These are phyloP conservation scores for Lutraria rhynchaena DNA, from an alignment of 1,140 invertebrate genomes.

Conservation along the genomic window DNA sequence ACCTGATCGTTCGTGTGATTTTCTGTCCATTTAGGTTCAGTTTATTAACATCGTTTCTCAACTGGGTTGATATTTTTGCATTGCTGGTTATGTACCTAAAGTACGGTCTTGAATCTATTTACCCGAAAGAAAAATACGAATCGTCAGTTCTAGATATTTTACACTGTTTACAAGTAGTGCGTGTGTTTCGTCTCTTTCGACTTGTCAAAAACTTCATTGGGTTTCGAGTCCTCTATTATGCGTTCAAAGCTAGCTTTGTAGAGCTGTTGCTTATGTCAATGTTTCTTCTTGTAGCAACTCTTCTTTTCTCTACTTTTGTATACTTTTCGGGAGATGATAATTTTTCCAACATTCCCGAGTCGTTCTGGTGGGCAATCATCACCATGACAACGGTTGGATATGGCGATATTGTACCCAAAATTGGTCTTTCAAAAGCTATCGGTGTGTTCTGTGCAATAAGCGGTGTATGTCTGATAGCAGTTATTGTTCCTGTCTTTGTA, in stretches of 20 bases:
- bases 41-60: slow-evolving; percentile 34
- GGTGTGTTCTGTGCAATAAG: slow-evolving; percentile 92
- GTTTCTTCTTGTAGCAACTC: slow-evolving; percentile 63
- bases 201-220: slow-evolving; percentile 92
- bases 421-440: slow-evolving; percentile 83
- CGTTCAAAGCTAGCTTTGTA: slow-evolving; percentile 71
- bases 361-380: slow-evolving; percentile 98
- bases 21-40: slow-evolving; percentile 11
- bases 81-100: slow-evolving; percentile 42
- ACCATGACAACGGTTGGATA: slow-evolving; percentile 99
- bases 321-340: slow-evolving; percentile 66
- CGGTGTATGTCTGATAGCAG: slow-evolving; percentile 93
- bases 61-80: slow-evolving; percentile 54
- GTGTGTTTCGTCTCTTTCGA: slow-evolving; percentile 71
- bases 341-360: slow-evolving; percentile 91
- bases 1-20: slow-evolving; percentile 6
- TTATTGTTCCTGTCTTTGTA: slow-evolving; percentile 96
- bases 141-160: slow-evolving; percentile 53
- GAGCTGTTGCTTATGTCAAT: slow-evolving; percentile 68
- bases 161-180: slow-evolving; percentile 62
- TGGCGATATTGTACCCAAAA: slow-evolving; percentile 83
- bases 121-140: slow-evolving; percentile 44
- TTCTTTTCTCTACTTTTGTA: slow-evolving; percentile 66
- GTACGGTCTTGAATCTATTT: slow-evolving; percentile 30
- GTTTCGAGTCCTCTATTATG: slow-evolving; percentile 97